Base-by-base conservation (phyloP, 2,113 vertebrate species). In the Copsychus sechellarum region DNA sequence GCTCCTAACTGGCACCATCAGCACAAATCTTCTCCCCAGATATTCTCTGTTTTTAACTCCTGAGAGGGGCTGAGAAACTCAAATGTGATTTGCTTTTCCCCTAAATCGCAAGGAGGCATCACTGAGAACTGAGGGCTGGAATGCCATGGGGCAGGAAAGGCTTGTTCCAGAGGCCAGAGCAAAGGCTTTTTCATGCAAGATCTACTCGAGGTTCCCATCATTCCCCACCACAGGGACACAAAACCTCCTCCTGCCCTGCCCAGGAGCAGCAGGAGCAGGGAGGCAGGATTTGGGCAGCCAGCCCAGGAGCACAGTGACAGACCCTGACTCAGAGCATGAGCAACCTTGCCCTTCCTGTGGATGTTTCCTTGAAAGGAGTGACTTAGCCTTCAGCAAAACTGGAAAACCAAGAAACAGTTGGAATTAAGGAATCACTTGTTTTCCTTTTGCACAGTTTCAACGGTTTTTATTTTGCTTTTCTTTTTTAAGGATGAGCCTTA, bases 281-380 rank as follows among this genome's bases (percentile, higher is more conserved):
- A 82, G 67, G 43, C 83, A 93, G 74, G 81, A 40, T 65, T 86
- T 0, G 11, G 88, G 93, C 93, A 70, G 56, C 9, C 16, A 1
- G 42, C 83, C 86, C 65, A 43, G 53, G 83, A 86, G 18, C 33
- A 64, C 60, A 33, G 60, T 1, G 9, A 87, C 56, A 38, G 67
- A 85, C 36, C 79, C 88, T 96, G 93, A 91, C 85, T 88, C 81
- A 77, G 84, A 82, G 67, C 1, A 6, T 36, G 66, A 94, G 61
- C 66, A 88, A 90, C 90, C 65, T 87, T 93, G 76, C 51, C 71
- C 76, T 86, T 96, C 92, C 92, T 88, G 67, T 66, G 64, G 67
- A 50, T 54, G 51, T 80, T 94, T 91, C 84, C 71, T 66, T 92
- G 93, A 87, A 92, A 91, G 42, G 94, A 82, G 22, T 70, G 62